Evolutionary conservation across 2,888 invertebrate genomes (phyloP).

Genomic region (Erpobdella octoculata): DNA sequence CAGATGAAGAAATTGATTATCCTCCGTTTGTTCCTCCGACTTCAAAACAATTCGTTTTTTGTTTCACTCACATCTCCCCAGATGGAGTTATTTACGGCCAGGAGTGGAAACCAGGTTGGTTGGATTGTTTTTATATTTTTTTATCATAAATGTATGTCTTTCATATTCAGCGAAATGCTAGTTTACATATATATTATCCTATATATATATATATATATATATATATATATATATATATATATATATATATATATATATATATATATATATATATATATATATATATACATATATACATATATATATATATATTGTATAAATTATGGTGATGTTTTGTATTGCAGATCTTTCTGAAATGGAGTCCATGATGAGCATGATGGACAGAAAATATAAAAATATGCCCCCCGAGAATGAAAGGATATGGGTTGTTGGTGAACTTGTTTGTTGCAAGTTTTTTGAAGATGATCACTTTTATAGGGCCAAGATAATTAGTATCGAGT

Average conservation of each 20-base stretch:
- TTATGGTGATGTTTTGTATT: constrained; percentile 1
- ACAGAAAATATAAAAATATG: background rate
- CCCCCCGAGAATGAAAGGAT: background rate
- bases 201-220: no score
- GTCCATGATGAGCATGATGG: background rate
- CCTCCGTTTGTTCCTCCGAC: background rate
- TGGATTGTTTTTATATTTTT: background rate
- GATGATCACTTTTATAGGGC: constrained; percentile 11
- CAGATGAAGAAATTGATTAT: no score
- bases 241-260: no score
- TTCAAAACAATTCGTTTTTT: no score
- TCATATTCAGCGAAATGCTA: no score
- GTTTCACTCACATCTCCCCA: constrained; percentile 22
- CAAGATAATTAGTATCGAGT: background rate
- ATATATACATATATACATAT: no score
- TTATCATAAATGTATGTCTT: no score
- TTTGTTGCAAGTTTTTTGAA: background rate
- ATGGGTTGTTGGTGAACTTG: background rate
- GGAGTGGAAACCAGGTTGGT: constrained; percentile 20
- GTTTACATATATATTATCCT: no score
- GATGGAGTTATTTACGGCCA: constrained; percentile 20
- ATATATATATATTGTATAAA: background rate
- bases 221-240: no score
- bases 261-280: no score
- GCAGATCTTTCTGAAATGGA: background rate